Conservation (phyloP, 2,113 vertebrate species). For the Plecotus auritus region DNA sequence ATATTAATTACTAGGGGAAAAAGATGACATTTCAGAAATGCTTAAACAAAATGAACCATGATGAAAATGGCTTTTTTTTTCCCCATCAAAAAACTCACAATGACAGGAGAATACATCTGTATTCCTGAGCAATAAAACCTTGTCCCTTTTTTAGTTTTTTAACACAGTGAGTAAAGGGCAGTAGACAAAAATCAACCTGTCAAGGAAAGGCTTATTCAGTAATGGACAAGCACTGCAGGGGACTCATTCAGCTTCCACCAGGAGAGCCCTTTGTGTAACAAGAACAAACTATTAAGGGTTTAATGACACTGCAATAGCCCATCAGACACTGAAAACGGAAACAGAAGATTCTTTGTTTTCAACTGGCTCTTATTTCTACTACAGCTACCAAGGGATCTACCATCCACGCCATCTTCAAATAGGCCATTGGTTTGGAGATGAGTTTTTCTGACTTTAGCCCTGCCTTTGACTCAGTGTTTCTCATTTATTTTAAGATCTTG, state of each 20-base stretch:
- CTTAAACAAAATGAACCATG: background rate
- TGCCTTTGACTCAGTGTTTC: background rate
- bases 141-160: background rate
- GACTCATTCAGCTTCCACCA: constrained; percentile 26
- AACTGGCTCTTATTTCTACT: background rate
- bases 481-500: constrained; percentile 22
- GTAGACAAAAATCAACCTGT: constrained; percentile 51
- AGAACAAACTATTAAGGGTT: constrained; percentile 58
- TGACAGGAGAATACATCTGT: constrained; percentile 1
- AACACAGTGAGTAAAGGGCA: constrained; percentile 28
- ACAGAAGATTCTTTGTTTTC: constrained; percentile 29
- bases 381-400: background rate
- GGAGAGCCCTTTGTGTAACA: constrained; percentile 6
- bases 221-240: constrained; percentile 53
- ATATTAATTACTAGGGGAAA: constrained; percentile 15
- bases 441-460: background rate
- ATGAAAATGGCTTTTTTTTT: constrained; percentile 23
- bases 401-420: background rate
- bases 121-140: background rate
- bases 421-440: background rate
- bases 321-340: constrained; percentile 33
- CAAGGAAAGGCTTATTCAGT: constrained; percentile 49
- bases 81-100: background rate
- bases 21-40: background rate
- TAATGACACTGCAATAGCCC: constrained; percentile 27